Evolutionary conservation across 2,113 vertebrate genomes (phyloP), one percentile per base, ranked within the genome.

Genomic region (Danio rerio): DNA sequence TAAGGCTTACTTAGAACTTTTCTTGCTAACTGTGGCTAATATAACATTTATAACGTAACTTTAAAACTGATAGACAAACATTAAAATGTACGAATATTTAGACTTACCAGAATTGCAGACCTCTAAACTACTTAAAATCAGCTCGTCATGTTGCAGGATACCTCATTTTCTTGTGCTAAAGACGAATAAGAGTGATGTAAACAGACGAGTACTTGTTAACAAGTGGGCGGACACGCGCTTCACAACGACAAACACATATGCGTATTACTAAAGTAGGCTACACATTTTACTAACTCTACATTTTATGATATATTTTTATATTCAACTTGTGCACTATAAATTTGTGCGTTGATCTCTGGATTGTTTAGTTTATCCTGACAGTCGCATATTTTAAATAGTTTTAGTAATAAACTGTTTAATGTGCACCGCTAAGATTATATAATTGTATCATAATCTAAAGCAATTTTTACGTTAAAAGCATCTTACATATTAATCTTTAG

Each of bases 1-100:
- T 61, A 7, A 20, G 7, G 43, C 70, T 12, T 15, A 11, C 59
- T 31, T 42, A 9, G 21, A 68, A 72, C 68, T 16, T 71, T 56
- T 77, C 53, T 21, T 72, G 65, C 73, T 66, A 76, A 81, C 73
- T 68, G n/a, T 21, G 20, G 83, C 84, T 70, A 86, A 77, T 58
- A 7, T 59, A 61, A 59, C 73, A 42, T 42, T 61, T 47, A 1
- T 12, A n/a, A n/a, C n/a, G n/a, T n/a, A n/a, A 18, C 53, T 61
- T 2, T 1, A 9, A 15, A 47, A n/a, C 50, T 31, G 0, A 42
- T 15, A 1, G 6, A 15, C 0, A 10, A 21, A 18, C 42, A 2
- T 9, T 6, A 9, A 45, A 66, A 45, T 42, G 5, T 9, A 5
- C 16, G 18, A 16, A 47, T 10, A 47, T 49, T 5, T 16, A 4